These are phyloP conservation scores for Sphaeramia orbicularis DNA, from an alignment of 2,797 vertebrate genomes.

Conservation along the genomic window DNA sequence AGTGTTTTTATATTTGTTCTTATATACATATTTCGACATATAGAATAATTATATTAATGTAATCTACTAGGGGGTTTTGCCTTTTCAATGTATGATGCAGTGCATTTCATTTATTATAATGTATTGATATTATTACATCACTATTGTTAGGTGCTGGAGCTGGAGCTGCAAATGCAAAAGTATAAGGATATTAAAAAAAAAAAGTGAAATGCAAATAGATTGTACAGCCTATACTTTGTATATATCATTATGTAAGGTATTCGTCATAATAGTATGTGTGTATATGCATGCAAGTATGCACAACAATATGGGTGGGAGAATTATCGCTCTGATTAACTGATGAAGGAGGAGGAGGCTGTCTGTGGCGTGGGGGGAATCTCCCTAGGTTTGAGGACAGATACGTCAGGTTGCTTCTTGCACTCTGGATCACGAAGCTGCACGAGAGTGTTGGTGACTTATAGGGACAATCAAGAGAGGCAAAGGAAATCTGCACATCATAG, in stretches of 20 bases:
- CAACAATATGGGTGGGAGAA: slow-evolving; percentile 56
- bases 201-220: background rate
- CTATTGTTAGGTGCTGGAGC: background rate
- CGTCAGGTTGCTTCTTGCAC: slow-evolving; percentile 70
- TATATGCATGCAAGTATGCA: slow-evolving; percentile 32
- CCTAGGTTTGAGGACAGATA: slow-evolving; percentile 77
- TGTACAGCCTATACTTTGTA: background rate
- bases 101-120: background rate
- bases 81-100: background rate
- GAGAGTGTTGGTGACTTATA: slow-evolving; percentile 50
- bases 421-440: slow-evolving; percentile 67
- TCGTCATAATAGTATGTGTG: slow-evolving; percentile 1
- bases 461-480: slow-evolving; percentile 48
- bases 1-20: too few relatives aligned
- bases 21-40: background rate
- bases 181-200: background rate
- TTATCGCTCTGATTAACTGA: slow-evolving; percentile 83
- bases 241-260: background rate
- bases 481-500: slow-evolving; percentile 50
- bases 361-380: slow-evolving; percentile 69
- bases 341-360: slow-evolving; percentile 79
- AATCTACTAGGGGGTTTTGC: background rate
- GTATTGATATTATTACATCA: background rate
- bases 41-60: background rate
- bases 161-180: background rate